Percentiles rank a stretch among this genome's conserved stretches.
Conservation (phyloP, 2,113 vertebrate species). For the Callospermophilus lateralis region DNA sequence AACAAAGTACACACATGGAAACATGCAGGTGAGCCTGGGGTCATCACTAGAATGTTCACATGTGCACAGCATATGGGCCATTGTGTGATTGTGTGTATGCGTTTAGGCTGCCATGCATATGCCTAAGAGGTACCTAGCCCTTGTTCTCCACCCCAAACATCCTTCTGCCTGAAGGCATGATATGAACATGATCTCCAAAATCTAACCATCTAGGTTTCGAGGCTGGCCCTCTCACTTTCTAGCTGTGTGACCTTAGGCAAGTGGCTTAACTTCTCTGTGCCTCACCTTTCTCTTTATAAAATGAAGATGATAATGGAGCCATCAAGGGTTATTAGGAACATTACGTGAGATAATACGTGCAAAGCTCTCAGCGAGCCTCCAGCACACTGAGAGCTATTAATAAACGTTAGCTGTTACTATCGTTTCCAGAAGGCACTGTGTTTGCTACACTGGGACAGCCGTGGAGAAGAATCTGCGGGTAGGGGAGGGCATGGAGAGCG, state of each 20-base stretch:
- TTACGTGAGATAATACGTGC: slow-evolving; percentile 58
- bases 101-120: background rate
- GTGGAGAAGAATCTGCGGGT: background rate
- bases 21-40: accelerated
- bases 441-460: slow-evolving; percentile 46
- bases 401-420: slow-evolving; percentile 66
- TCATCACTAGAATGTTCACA: no score
- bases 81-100: background rate
- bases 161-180: background rate
- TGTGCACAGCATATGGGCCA: accelerated
- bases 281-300: slow-evolving; percentile 24
- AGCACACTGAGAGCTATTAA: slow-evolving; percentile 70
- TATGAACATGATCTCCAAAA: background rate
- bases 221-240: background rate
- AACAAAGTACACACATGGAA: background rate
- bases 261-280: slow-evolving; percentile 44
- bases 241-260: slow-evolving; percentile 62
- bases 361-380: slow-evolving; percentile 51
- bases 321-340: background rate
- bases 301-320: slow-evolving; percentile 1
- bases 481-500: background rate
- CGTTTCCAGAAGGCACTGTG: slow-evolving; percentile 54
- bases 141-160: background rate
- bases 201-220: background rate
- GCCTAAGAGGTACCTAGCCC: background rate